Evolutionary conservation across 2,888 invertebrate genomes (phyloP).

Genomic region (Leuctra nigra): DNA sequence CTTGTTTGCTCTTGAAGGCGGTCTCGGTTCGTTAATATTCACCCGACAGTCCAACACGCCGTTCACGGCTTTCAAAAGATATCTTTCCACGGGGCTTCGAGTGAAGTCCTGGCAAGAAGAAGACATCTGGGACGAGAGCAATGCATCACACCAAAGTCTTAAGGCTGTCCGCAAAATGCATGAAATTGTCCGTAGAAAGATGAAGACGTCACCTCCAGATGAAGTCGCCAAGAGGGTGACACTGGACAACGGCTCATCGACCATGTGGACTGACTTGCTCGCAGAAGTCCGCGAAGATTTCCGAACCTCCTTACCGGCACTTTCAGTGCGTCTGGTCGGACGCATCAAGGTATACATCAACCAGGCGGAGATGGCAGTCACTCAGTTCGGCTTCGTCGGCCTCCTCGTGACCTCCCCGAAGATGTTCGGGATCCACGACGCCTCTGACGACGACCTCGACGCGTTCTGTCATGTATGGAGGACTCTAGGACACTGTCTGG

Average conservation of each 20-base stretch:
- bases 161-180: conserved; percentile 42
- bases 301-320: conserved; percentile 27
- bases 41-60: conserved; percentile 45
- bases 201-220: conserved; percentile 30
- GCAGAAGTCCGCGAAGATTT: conserved; percentile 32
- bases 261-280: conserved; percentile 28
- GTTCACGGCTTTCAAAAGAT: conserved; percentile 35
- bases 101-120: conserved; percentile 45
- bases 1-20: conserved; percentile 40
- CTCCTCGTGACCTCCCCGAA: conserved; percentile 42
- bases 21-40: conserved; percentile 42
- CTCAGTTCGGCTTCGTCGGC: conserved; percentile 48
- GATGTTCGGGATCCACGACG: conserved; percentile 37
- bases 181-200: conserved; percentile 34
- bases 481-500: neutral
- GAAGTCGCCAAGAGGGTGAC: conserved; percentile 30
- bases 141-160: conserved; percentile 42
- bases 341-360: conserved; percentile 34
- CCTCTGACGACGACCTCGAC: neutral
- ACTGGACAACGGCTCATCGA: conserved; percentile 21
- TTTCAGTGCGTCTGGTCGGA: conserved; percentile 2
- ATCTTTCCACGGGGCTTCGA: conserved; percentile 43
- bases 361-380: conserved; percentile 47
- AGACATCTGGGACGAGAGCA: conserved; percentile 43
- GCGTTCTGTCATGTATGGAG: neutral